Conservation (phyloP, 2,113 vertebrate species). For the Ranitomeya imitator region DNA sequence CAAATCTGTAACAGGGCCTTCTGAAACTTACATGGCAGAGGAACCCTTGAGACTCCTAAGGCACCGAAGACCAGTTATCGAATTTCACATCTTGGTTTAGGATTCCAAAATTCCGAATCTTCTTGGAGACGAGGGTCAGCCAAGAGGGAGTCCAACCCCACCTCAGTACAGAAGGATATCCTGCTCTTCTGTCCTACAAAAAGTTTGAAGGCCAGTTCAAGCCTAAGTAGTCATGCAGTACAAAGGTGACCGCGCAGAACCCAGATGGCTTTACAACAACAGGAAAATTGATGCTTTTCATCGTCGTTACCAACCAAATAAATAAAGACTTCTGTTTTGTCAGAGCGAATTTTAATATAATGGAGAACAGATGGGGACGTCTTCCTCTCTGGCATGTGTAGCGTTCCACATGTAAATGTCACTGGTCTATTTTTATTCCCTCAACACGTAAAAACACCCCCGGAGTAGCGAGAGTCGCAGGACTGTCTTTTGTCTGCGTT, state of each 20-base stretch:
- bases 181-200: no score
- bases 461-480: background rate
- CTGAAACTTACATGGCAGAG: no score
- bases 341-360: conserved; percentile 27
- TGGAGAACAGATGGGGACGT: conserved; percentile 36
- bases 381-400: conserved; percentile 32
- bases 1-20: no score
- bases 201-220: no score
- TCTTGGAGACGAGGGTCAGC: no score
- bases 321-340: conserved; percentile 37
- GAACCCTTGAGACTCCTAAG: no score
- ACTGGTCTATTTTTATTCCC: conserved; percentile 42
- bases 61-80: background rate
- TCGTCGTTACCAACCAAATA: conserved; percentile 16
- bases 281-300: conserved; percentile 4
- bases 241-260: background rate
- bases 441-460: conserved; percentile 29
- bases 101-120: no score
- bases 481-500: conserved; percentile 41
- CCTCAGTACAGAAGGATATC: no score
- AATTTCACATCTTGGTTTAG: no score
- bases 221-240: background rate
- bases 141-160: no score
- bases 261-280: background rate
- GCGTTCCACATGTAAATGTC: conserved; percentile 47